Conservation (phyloP, 2,888 invertebrate species). For the Protodeltote pygarga region DNA sequence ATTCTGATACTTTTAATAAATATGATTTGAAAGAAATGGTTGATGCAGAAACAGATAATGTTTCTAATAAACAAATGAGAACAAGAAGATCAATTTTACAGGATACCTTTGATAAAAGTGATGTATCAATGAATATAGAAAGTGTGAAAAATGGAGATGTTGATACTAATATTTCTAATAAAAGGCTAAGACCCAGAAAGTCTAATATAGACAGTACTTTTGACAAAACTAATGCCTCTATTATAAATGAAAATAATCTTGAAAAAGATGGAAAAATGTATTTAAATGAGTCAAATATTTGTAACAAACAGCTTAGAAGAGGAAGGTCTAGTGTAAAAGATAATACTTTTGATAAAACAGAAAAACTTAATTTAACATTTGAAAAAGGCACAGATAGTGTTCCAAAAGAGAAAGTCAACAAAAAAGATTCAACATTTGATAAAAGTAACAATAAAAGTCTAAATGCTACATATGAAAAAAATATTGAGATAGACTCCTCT, state of each 20-base stretch:
- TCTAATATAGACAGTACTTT: slow-evolving; percentile 24
- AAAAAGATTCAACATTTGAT: slow-evolving; percentile 26
- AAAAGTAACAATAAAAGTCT: slow-evolving; percentile 7
- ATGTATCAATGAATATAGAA: slow-evolving; percentile 1
- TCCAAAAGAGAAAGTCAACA: neutral
- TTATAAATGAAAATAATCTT: slow-evolving; percentile 4
- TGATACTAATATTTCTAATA: slow-evolving; percentile 5
- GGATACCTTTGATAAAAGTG: slow-evolving; percentile 25
- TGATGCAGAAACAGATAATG: no score
- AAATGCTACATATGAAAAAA: slow-evolving; percentile 29
- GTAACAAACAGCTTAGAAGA: slow-evolving; percentile 4
- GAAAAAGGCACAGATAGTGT: slow-evolving; percentile 12
- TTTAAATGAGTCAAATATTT: slow-evolving; percentile 12
- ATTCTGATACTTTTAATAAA: no score
- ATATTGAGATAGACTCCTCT: neutral
- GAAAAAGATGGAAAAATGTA: slow-evolving; percentile 17
- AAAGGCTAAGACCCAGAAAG: slow-evolving; percentile 11
- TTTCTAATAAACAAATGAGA: no score
- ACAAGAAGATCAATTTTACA: no score
- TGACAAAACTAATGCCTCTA: slow-evolving; percentile 31
- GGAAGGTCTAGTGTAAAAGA: slow-evolving; percentile 14
- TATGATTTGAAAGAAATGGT: no score
- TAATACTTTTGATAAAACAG: slow-evolving; percentile 17
- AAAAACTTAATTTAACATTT: slow-evolving; percentile 30
- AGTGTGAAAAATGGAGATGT: neutral